These are phyloP conservation scores for Crax fasciolata DNA, from an alignment of 2,797 vertebrate genomes.

Conservation along the genomic window DNA sequence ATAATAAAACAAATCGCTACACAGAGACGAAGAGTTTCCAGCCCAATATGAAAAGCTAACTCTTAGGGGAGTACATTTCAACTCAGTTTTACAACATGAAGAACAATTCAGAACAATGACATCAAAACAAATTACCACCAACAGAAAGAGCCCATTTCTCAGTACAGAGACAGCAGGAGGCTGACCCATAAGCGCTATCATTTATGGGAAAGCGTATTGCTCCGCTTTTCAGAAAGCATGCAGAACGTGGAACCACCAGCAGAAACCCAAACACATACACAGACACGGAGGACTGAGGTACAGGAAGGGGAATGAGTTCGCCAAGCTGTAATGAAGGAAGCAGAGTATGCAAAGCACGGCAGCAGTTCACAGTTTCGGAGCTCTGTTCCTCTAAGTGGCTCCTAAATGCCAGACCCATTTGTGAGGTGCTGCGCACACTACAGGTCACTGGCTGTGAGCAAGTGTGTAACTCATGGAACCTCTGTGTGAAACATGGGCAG, in stretches of 20 bases:
- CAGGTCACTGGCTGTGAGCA: constrained; percentile 54
- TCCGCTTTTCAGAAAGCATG: constrained; percentile 79
- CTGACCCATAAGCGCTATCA: constrained; percentile 60
- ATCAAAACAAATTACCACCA: constrained; percentile 73
- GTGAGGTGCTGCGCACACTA: constrained; percentile 52
- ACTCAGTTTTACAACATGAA: constrained; percentile 75
- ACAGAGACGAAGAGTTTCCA: constrained; percentile 81
- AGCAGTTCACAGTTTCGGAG: constrained; percentile 64
- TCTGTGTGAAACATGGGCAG: constrained; percentile 66
- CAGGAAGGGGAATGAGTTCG: constrained; percentile 73
- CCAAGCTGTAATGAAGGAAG: constrained; percentile 86
- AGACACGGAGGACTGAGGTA: constrained; percentile 63
- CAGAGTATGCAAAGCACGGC: constrained; percentile 81
- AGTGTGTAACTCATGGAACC: constrained; percentile 42
- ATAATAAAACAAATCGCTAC: constrained; percentile 82
- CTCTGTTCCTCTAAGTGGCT: constrained; percentile 64
- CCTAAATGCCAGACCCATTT: constrained; percentile 49
- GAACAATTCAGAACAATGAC: constrained; percentile 71
- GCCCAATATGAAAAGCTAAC: constrained; percentile 84
- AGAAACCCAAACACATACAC: constrained; percentile 60
- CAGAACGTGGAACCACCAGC: constrained; percentile 80
- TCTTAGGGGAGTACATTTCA: constrained; percentile 77
- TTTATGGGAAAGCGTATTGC: constrained; percentile 73
- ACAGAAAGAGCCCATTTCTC: constrained; percentile 69
- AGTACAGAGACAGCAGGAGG: constrained; percentile 62